Evolutionary conservation across 2,113 vertebrate genomes (phyloP).

Genomic region (Rhinogobius similis): DNA sequence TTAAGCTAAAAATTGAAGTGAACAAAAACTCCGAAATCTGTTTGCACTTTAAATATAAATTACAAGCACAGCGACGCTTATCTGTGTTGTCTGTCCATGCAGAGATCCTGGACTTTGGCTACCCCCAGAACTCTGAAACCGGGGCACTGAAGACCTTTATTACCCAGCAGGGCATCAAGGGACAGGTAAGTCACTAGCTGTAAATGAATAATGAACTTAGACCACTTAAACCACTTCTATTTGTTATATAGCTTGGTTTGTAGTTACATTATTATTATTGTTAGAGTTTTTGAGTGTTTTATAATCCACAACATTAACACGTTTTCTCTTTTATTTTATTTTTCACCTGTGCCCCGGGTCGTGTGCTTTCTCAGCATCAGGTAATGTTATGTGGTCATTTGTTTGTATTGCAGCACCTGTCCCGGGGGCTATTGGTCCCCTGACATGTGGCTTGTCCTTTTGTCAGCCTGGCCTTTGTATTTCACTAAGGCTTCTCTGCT

Average conservation of each 20-base stretch:
- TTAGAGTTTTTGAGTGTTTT: not conserved
- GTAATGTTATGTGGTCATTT: constrained; percentile 46
- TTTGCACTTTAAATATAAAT: not conserved
- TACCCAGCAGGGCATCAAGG: constrained; percentile 99
- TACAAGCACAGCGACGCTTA: not conserved
- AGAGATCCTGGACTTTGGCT: constrained; percentile 99
- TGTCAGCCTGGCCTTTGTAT: constrained; percentile 17
- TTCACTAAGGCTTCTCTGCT: constrained; percentile 36
- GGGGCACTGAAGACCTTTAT: constrained; percentile 99
- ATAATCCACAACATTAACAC: not conserved
- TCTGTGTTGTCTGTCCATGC: constrained; percentile 46
- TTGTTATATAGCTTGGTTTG: too few relatives aligned
- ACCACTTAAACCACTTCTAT: too few relatives aligned
- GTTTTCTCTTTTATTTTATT: not conserved
- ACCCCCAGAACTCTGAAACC: constrained; percentile 99
- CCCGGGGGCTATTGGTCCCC: constrained; percentile 12
- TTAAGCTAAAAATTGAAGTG: too few relatives aligned
- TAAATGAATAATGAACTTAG: not conserved
- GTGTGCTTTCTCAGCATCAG: constrained; percentile 68
- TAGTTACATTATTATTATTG: too few relatives aligned
- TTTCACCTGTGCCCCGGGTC: constrained; percentile 18
- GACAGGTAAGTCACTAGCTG: constrained; percentile 82
- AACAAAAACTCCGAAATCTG: too few relatives aligned
- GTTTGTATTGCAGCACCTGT: constrained; percentile 22
- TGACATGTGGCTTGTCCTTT: constrained; percentile 8